Base-by-base conservation (phyloP, 2,888 invertebrate species). In the Heliconius aoede region DNA sequence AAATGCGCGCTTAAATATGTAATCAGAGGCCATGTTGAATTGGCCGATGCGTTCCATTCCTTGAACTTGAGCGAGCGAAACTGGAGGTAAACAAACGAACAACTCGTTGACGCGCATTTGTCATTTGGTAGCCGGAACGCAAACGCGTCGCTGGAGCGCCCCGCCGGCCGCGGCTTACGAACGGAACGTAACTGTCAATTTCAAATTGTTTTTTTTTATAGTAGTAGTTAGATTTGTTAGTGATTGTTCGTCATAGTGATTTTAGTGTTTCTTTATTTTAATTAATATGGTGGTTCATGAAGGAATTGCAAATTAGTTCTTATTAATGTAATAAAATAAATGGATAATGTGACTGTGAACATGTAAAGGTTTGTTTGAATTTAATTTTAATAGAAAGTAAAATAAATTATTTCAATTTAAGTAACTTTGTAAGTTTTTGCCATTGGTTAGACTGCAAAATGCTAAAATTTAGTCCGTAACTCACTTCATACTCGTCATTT, bases 41-140 rank as follows among this genome's bases (percentile, higher is more conserved):
- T 87, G 86, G 88, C 36, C 80, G 64, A 30, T 61, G 80, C 85
- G 85, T 85, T 85, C 85, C 84, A 90, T 90, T 91, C 91, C 92
- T 93, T 93, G 93, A 93, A 93, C 92, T 92, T 93, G 91, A 88
- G 88, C 84, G 83, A 82, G 82, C 83, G 79, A 83, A 83, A 82
- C 80, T 80, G 80, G 85, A 89, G 84, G 91, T 91, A 92, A 92
- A 93, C 91, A 92, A 91, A 90, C 82, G 82, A 78, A 81, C 86
- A 85, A 80, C 80, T 81, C 83, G 80, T 81, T 84, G 83, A 83
- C 89, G 90, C 90, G 89, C 93, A 92, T 94, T 94, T 94, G 93
- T 93, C 93, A 93, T 91, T 93, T 87, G 86, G 88, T 88, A 89
- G 89, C 87, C 89, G 87, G 88, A 88, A 89, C 87, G 89, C 86